These are phyloP conservation scores for Agonopterix alstromeriana DNA, from an alignment of 2,888 invertebrate genomes.

Conservation along the genomic window DNA sequence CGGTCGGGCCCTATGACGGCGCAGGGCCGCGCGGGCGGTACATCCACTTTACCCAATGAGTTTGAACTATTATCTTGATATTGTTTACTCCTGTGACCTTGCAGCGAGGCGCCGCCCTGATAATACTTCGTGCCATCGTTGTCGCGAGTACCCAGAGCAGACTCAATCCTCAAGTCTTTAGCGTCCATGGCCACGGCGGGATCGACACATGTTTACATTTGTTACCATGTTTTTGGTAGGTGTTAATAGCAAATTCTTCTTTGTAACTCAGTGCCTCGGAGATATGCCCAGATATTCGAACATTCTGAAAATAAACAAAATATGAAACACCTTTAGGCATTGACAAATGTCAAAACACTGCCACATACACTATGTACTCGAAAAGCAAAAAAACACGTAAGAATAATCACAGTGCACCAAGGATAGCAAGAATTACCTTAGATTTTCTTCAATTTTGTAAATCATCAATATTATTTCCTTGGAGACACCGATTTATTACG, in stretches of 20 bases:
- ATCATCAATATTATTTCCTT: constrained; percentile 72
- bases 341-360: constrained; percentile 74
- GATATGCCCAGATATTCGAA: constrained; percentile 27
- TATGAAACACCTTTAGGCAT: constrained; percentile 34
- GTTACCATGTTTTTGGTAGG: constrained; percentile 44
- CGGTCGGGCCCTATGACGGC: constrained; percentile 72
- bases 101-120: constrained; percentile 38
- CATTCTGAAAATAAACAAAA: constrained; percentile 72
- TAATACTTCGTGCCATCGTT: constrained; percentile 58
- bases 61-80: constrained; percentile 58
- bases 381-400: constrained; percentile 6
- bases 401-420: constrained; percentile 2
- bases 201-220: constrained; percentile 37
- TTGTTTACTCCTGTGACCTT: constrained; percentile 50
- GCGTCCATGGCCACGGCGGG: constrained; percentile 58
- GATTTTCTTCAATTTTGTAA: constrained; percentile 29
- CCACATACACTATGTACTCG: constrained; percentile 49
- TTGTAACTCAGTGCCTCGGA: constrained; percentile 17
- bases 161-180: constrained; percentile 60
- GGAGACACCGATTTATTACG: constrained; percentile 73
- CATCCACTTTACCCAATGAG: constrained; percentile 59
- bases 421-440: constrained; percentile 27
- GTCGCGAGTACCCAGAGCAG: constrained; percentile 49
- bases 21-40: constrained; percentile 56
- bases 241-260: constrained; percentile 15